These are phyloP conservation scores for Leucoraja erinaceus DNA, from an alignment of 2,113 vertebrate genomes.

Conservation along the genomic window DNA sequence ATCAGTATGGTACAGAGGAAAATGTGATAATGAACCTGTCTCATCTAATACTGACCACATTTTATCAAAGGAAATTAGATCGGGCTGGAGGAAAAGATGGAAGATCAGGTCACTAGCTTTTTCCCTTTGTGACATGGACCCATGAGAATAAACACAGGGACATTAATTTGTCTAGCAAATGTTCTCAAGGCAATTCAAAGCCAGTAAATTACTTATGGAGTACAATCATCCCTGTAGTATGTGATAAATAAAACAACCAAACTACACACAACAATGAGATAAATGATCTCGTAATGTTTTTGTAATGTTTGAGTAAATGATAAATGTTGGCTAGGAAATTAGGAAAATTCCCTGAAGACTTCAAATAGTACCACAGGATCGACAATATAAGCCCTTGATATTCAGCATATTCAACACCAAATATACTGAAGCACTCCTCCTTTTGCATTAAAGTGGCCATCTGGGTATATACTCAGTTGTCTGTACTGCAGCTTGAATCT, in stretches of 20 bases:
- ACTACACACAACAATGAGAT: neutral
- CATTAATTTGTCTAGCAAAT: neutral
- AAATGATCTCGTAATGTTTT: neutral
- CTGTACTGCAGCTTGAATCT: neutral
- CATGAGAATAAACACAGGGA: neutral
- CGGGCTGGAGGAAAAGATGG: neutral
- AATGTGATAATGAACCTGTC: neutral
- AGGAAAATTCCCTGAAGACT: neutral
- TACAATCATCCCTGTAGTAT: neutral
- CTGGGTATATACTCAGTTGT: neutral
- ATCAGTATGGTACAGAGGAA: neutral
- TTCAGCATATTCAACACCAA: neutral
- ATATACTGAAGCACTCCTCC: too few relatives aligned
- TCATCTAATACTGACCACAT: neutral
- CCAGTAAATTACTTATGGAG: neutral
- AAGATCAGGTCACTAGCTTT: neutral
- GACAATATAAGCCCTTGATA: neutral
- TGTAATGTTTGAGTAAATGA: neutral
- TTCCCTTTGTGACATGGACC: neutral
- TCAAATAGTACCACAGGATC: neutral
- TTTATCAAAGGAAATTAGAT: slow-evolving; percentile 9
- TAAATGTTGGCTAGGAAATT: neutral
- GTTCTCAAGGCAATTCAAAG: neutral
- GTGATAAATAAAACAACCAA: neutral
- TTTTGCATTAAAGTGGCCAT: neutral